These are phyloP conservation scores for Pseudopleuronectes americanus DNA, from an alignment of 2,797 vertebrate genomes.

Conservation along the genomic window DNA sequence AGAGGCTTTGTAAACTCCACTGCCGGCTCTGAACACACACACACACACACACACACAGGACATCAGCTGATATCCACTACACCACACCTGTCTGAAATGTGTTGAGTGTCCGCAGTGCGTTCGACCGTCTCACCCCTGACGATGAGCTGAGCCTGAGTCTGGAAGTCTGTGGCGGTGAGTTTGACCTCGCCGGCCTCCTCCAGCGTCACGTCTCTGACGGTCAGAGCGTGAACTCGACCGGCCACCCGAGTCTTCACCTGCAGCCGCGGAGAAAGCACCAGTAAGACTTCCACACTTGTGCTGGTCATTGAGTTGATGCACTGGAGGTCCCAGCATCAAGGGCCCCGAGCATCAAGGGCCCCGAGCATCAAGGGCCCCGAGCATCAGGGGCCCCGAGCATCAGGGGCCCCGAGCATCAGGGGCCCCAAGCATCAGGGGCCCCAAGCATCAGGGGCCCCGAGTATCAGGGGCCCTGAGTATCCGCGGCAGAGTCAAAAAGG, in stretches of 20 bases:
- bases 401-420: no score
- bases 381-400: no score
- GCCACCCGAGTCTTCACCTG: constrained; percentile 92
- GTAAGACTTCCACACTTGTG: no score
- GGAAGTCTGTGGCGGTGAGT: constrained; percentile 93
- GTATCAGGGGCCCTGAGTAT: no score
- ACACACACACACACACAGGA: neutral
- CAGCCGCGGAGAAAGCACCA: neutral
- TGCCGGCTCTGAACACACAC: constrained; percentile 85
- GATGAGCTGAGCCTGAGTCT: constrained; percentile 90
- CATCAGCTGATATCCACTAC: neutral
- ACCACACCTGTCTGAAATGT: neutral
- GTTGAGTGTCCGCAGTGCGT: neutral
- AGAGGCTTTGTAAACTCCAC: constrained; percentile 94
- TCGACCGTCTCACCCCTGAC: constrained; percentile 86
- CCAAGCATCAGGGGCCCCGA: no score
- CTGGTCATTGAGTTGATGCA: no score
- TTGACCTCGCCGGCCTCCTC: constrained; percentile 92
- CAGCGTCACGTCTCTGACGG: constrained; percentile 91
- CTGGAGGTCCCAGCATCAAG: no score
- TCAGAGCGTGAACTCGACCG: constrained; percentile 90
- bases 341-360: no score
- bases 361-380: no score
- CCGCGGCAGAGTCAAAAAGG: no score
- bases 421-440: no score